Base-by-base conservation (phyloP, 2,888 invertebrate species). In the Agrochola circellaris region DNA sequence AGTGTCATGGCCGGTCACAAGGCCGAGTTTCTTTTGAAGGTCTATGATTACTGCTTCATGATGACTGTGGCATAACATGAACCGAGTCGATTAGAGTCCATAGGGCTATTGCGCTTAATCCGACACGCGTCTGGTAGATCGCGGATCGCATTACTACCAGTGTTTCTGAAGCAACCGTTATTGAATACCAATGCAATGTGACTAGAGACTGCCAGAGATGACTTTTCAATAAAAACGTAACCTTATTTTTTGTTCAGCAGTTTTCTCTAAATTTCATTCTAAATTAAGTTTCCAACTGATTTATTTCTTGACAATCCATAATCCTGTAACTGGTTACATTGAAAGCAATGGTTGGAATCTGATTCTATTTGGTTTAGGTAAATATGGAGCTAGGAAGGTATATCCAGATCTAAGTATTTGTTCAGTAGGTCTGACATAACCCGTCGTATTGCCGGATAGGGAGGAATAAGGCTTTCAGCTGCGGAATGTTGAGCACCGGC, bases 1-100 rank as follows among this genome's bases (percentile, higher is more conserved):
- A n/a, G 66, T n/a, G 73, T 81, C 78, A 73, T 2, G 74, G 81
- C 58, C 64, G 78, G 64, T 26, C 65, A 26, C 81, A 81, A 81
- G 73, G 73, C 64, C 51, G 34, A 34, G 45, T 62, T 58, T 42
- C 6, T 38, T 65, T 15, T 62, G 15, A 58, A 73, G 42, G 23
- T 78, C 58, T 51, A 34, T 38, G 56, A 26, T 15, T 58, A 30
- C 64, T 23, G 30, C 11, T 58, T 58, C 42, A 65, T 13, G 58
- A 51, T 81, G 62, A 80, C 56, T 17, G 34, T 26, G 38, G 64
- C 38, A 56, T 56, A 62, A 77, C 45, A n/a, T 6, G 38, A 20
- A 56, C 15, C 11, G 34, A 26, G 23, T 11, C 23, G 15, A 45
- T 48, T 26, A 5, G 17, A 62, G 17, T 38, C 23, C 15, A 8